Conservation (phyloP, 2,888 invertebrate species). For the Sussaba pulchella region DNA sequence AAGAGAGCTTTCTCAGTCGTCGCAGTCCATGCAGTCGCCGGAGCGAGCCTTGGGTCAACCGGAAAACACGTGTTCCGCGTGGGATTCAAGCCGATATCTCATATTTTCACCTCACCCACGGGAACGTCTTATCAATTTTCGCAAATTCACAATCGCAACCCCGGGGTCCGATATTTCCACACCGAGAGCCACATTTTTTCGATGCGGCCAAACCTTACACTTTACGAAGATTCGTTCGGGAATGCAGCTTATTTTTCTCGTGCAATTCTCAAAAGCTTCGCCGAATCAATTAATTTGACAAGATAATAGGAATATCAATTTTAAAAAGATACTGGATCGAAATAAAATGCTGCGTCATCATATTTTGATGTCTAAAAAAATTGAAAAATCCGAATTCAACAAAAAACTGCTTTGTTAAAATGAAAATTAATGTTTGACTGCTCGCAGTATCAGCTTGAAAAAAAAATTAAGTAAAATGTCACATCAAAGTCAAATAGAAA, state of each 20-base stretch:
- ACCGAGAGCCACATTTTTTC: not conserved
- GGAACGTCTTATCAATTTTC: conserved; percentile 49
- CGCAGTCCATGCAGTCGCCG: conserved; percentile 48
- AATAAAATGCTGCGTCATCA: no score
- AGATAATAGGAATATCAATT: no score
- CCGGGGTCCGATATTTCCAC: not conserved
- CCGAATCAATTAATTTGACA: no score
- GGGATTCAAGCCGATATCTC: conserved; percentile 52
- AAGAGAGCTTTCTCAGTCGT: conserved; percentile 55
- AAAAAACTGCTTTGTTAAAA: no score
- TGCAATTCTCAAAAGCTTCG: not conserved
- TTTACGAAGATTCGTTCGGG: not conserved
- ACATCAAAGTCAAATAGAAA: no score
- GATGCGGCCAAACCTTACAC: not conserved
- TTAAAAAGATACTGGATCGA: no score
- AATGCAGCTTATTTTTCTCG: not conserved
- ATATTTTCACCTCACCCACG: conserved; percentile 15
- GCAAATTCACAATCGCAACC: conserved; percentile 19
- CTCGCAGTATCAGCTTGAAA: no score
- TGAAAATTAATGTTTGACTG: no score
- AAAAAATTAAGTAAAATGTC: no score
- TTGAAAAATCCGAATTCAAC: no score
- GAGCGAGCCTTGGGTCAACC: conserved; percentile 56
- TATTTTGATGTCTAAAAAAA: no score
- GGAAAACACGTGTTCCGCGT: conserved; percentile 69